A percentile compares a stretch with the other conserved stretches of the same genome.
phyloP scores from a whole-genome alignment of 2,113 vertebrate genomes.

The Prionailurus bengalensis region DNA sequence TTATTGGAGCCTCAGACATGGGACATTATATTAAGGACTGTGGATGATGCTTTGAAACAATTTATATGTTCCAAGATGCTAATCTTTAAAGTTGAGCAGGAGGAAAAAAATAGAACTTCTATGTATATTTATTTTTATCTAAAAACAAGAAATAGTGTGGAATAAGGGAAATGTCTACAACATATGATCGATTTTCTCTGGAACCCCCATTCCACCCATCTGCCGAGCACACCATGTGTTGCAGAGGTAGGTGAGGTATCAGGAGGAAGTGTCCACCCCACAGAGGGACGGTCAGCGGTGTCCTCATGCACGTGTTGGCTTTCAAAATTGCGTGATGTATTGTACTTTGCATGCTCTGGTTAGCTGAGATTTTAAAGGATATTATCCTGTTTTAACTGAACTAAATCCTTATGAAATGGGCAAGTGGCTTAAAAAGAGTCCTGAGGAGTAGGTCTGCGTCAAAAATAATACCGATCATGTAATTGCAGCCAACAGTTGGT shows the following conservation, averaged over 20 bases:
- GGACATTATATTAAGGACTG: neutral
- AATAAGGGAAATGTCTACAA: neutral
- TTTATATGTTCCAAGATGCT: neutral
- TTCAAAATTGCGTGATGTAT: neutral
- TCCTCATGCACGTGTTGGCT: neutral
- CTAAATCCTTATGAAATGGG: slow-evolving; percentile 33
- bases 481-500: neutral
- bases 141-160: neutral
- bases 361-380: slow-evolving; percentile 33
- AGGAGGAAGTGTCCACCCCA: neutral
- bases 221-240: fast-evolving
- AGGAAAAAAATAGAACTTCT: neutral
- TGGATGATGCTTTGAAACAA: neutral
- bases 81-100: neutral
- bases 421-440: neutral
- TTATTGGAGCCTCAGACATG: neutral
- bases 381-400: slow-evolving; percentile 14
- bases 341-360: neutral
- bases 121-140: neutral
- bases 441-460: neutral
- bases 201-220: too few species aligned
- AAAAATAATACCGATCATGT: slow-evolving; percentile 1
- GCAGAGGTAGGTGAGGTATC: neutral
- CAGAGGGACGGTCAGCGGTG: fast-evolving
- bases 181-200: neutral